Conservation (phyloP, 2,113 vertebrate species). For the Eulacestoma nigropectus region DNA sequence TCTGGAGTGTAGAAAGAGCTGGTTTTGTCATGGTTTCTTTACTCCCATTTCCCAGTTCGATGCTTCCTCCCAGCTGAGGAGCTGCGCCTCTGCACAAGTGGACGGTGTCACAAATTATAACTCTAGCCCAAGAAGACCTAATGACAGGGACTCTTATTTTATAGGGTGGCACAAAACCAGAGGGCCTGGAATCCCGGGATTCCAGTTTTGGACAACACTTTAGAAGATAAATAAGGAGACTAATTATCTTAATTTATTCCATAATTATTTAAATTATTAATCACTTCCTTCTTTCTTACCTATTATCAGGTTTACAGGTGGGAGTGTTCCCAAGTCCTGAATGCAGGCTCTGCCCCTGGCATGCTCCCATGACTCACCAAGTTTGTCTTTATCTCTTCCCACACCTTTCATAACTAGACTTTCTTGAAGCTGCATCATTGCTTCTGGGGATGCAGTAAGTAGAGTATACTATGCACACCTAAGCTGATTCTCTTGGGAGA, state of each 20-base stretch:
- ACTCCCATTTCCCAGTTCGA: not conserved
- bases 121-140: not conserved
- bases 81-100: not conserved
- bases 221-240: not conserved
- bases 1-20: not conserved
- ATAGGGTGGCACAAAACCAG: not conserved
- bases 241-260: conserved; percentile 43
- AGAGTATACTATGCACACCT: not conserved
- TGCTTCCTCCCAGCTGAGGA: not conserved
- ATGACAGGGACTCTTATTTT: not conserved
- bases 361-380: not conserved
- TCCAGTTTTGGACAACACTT: not conserved
- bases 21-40: not conserved
- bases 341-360: not conserved
- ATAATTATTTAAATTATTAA: conserved; percentile 44
- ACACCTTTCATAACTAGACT: not conserved
- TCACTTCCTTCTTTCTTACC: conserved; percentile 14
- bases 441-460: not conserved
- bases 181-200: not conserved
- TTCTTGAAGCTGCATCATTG: not conserved
- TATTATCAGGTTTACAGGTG: not conserved
- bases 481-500: not conserved
- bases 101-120: not conserved
- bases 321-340: not conserved
- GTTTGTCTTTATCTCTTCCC: conserved; percentile 3